Base-by-base conservation (phyloP, 2,113 vertebrate genomes). In the Romanogobio albipinnatus region DNA sequence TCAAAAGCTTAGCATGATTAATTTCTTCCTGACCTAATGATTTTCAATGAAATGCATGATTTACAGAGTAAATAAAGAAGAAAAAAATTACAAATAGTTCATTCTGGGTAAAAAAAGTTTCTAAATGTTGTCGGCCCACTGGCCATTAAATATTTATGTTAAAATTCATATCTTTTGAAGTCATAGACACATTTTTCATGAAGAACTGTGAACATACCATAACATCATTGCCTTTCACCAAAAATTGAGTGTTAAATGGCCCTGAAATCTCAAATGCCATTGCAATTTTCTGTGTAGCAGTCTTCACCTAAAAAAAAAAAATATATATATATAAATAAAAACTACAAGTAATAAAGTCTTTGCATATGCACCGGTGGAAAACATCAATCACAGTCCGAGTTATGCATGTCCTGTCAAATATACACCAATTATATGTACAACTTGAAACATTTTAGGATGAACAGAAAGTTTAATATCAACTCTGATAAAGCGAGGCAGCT, bases 171-270 rank as follows among this genome's bases (percentile, higher is more conserved):
- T 91, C 79, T 85, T 76, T 89, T 68, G 76, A 64, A 77, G 39
- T 75, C 26, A 61, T 45, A 17, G 75, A 86, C 47, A 66, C 66
- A 49, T 53, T 36, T 43, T 36, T 81, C 76, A 64, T 56, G 9
- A 17, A 8, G 59, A 84, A 26, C 51, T 3, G 36, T 39, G 81
- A 88, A 86, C 94, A 82, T 95, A 99, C 97, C 98, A 98, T 95
- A 83, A 98, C 97, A 74, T 98, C 92, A 13, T 96, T 98, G 93
- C 96, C 96, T 94, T 94, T 96, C 85, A 99, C 96, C 92, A 99
- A 93, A 91, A 99, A 99, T 61, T 98, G 98, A 79, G 97, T 94
- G 74, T 99, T 99, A 92, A 99, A 99, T 0, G 97, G 98, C 19
- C 97, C 97, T 61, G 97, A 98, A 92, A 99, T 98, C 87, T 96